phyloP scores from a whole-genome alignment of 2,113 vertebrate species.

The Rhinogobius similis region DNA sequence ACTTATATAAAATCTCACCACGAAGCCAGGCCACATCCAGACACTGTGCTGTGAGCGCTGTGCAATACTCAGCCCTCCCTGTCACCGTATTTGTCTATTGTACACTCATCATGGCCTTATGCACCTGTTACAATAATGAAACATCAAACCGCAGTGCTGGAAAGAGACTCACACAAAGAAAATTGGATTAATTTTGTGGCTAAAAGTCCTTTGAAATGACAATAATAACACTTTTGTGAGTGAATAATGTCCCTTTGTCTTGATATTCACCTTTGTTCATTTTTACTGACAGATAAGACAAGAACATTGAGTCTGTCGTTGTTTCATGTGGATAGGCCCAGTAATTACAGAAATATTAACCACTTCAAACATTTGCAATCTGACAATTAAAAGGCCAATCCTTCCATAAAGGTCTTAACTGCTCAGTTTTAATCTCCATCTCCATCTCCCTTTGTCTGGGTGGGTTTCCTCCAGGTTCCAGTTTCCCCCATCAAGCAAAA shows the following conservation, averaged over 20 bases:
- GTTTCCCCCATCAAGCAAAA: no score
- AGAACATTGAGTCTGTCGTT: not conserved
- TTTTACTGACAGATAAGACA: not conserved
- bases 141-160: not conserved
- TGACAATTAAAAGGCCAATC: not conserved
- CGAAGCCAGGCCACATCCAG: slow-evolving; percentile 7
- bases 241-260: not conserved
- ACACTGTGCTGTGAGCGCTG: slow-evolving; percentile 30
- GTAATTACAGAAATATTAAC: not conserved
- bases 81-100: slow-evolving; percentile 51
- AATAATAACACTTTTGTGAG: not conserved
- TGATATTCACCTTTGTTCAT: not conserved
- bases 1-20: slow-evolving; percentile 6
- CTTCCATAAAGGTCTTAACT: no score
- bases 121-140: slow-evolving; percentile 54
- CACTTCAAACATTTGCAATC: not conserved
- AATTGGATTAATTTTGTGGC: no score
- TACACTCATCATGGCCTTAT: slow-evolving; percentile 51
- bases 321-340: no score
- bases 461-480: no score
- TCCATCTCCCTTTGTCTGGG: no score
- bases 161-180: no score
- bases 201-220: no score
- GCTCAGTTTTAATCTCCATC: no score
- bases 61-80: slow-evolving; percentile 39